Evolutionary conservation across 2,797 vertebrate species (phyloP).

Genomic region (Pampus argenteus): DNA sequence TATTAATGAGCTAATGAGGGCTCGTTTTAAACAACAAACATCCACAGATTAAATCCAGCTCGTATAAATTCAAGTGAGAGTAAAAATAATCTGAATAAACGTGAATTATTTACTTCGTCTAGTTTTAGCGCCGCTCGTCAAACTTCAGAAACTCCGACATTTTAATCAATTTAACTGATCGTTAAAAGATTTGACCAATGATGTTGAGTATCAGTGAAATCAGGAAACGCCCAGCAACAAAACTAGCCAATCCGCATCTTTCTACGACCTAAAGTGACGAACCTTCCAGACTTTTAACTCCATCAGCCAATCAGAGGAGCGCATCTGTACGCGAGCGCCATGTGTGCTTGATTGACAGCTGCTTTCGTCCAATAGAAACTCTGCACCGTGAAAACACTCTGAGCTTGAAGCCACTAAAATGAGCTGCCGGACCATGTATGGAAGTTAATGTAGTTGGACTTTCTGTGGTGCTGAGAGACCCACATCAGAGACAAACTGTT

Average conservation of each 20-base stretch:
- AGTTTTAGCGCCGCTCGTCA: background rate
- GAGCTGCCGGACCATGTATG: conserved; percentile 29
- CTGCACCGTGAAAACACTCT: background rate
- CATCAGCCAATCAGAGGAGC: conserved; percentile 23
- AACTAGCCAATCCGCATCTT: conserved; percentile 17
- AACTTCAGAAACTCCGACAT: background rate
- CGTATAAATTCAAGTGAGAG: background rate
- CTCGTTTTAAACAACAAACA: background rate
- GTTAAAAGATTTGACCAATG: background rate
- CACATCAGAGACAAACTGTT: background rate
- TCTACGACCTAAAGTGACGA: fast-evolving
- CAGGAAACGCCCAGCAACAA: background rate
- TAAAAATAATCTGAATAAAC: background rate
- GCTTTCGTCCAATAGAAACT: conserved; percentile 16
- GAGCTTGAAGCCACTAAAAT: background rate
- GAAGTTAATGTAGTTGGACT: background rate
- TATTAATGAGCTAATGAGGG: background rate
- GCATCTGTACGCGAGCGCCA: fast-evolving
- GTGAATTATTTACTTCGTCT: background rate
- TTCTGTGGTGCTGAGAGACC: background rate
- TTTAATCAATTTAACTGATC: fast-evolving
- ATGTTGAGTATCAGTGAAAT: background rate
- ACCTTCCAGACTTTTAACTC: fast-evolving
- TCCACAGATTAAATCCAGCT: background rate
- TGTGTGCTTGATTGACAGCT: conserved; percentile 1